Evolutionary conservation across 2,888 invertebrate genomes (phyloP), one percentile per base, ranked within the genome.

Genomic region (Drosophila antonietae): DNA sequence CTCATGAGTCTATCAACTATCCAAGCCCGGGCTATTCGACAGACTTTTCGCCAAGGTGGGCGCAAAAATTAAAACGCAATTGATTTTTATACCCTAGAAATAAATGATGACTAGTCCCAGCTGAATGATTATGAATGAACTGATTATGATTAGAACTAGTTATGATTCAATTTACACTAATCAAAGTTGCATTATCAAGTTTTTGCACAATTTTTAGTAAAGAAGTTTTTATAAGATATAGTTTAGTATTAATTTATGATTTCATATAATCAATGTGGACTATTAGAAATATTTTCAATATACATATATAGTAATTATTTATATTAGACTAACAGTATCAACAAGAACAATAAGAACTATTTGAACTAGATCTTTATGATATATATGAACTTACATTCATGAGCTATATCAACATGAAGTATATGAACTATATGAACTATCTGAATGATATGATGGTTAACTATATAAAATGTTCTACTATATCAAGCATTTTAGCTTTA

Each of bases 31-130:
- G 10, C 37, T 39, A n/a, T 31, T 33, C 43, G 41, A 39, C 60
- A n/a, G 47, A 66, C 63, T 65, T 74, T 61, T 67, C 41, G 62
- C 62, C 80, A 75, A 80, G 81, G 81, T 80, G 72, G 75, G 68
- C 78, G 78, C 74, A 47, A 67, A 64, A 64, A 80, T 68, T 74
- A 77, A 80, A 80, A 52, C 80, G 77, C 78, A 80, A 80, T 80
- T 79, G 79, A 79, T 79, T 80, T 79, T 77, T 77, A 76, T 76
- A 77, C 77, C 69, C 77, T 76, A 43, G n/a, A 65, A 14, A 39
- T 9, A 12, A 44, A 15, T 28, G 10, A 33, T 37, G 52, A 37
- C 15, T 37, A 14, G 43, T 33, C 2, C 12, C 12, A 33, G 8
- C 33, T 33, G 7, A 6, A 18, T 51, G 47, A 15, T 6, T 18